phyloP scores from a whole-genome alignment of 2,888 invertebrate genomes.

The Drosophila austrosaltans region DNA sequence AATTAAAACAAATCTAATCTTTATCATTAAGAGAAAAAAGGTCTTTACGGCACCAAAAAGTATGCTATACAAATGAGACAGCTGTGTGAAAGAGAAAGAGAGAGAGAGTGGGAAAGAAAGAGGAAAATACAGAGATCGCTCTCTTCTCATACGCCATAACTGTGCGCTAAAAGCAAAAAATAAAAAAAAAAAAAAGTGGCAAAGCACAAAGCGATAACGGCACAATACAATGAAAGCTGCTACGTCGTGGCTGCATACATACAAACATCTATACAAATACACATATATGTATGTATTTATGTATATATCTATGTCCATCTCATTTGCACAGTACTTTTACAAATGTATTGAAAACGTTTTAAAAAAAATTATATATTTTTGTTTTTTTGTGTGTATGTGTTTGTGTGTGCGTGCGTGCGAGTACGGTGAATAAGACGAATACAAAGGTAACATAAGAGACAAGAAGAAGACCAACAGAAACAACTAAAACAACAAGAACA shows the following conservation, averaged over 20 bases:
- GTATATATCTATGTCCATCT: not conserved
- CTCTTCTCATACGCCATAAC: conserved; percentile 51
- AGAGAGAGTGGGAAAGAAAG: conserved; percentile 27
- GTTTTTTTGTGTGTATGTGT: not conserved
- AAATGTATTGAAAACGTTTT: conserved; percentile 1
- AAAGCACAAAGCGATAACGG: conserved; percentile 26
- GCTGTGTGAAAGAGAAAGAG: not conserved
- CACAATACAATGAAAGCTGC: conserved; percentile 33
- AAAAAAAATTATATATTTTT: conserved; percentile 2
- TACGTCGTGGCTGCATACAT: conserved; percentile 14
- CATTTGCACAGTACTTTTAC: conserved; percentile 1
- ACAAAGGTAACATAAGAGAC: conserved; percentile 14
- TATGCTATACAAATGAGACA: conserved; percentile 44
- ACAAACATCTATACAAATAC: not conserved
- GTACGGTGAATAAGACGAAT: conserved; percentile 15
- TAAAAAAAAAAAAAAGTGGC: conserved; percentile 2
- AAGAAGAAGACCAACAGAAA: conserved; percentile 35
- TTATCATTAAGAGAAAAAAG: not conserved
- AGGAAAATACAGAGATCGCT: conserved; percentile 33
- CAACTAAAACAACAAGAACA: conserved; percentile 50
- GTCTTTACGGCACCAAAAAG: conserved; percentile 48
- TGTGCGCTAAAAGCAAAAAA: conserved; percentile 43
- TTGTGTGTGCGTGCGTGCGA: conserved; percentile 3
- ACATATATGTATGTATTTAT: not conserved
- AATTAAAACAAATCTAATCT: not conserved